Evolutionary conservation across 2,113 vertebrate species (phyloP).

Genomic region (Pteropus alecto): DNA sequence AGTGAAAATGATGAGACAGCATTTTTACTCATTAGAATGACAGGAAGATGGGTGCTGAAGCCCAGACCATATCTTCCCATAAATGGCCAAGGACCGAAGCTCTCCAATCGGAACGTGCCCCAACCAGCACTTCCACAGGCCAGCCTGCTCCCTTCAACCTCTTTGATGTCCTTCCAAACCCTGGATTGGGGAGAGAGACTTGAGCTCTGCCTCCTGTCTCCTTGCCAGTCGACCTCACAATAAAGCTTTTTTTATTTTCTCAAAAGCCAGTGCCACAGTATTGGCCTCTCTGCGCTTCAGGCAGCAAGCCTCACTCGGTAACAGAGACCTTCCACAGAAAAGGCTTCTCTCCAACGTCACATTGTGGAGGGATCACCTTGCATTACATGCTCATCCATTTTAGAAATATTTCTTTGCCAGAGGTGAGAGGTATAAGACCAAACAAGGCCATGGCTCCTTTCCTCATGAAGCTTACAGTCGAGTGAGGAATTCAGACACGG

Average conservation of each 20-base stretch:
- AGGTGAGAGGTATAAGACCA: background rate
- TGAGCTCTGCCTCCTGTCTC: background rate
- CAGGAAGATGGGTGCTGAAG: background rate
- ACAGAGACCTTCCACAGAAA: background rate
- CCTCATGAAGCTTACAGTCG: background rate
- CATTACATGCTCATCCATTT: background rate
- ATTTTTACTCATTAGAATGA: background rate
- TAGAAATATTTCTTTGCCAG: background rate
- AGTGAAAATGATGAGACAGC: background rate
- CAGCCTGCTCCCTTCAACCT: no score
- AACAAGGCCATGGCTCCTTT: background rate
- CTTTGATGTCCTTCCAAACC: background rate
- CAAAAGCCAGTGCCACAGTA: background rate
- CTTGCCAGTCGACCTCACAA: background rate
- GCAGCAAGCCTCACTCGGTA: background rate
- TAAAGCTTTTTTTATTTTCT: background rate
- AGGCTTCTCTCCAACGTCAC: background rate
- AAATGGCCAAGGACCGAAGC: background rate
- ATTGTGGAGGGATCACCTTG: background rate
- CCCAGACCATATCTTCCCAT: background rate
- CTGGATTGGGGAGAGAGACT: background rate
- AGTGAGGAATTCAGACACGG: background rate
- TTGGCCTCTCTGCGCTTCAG: no score
- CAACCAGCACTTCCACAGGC: background rate
- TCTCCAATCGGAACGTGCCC: background rate